Evolutionary conservation across 2,888 invertebrate genomes (phyloP).

Genomic region (Phortica magna): DNA sequence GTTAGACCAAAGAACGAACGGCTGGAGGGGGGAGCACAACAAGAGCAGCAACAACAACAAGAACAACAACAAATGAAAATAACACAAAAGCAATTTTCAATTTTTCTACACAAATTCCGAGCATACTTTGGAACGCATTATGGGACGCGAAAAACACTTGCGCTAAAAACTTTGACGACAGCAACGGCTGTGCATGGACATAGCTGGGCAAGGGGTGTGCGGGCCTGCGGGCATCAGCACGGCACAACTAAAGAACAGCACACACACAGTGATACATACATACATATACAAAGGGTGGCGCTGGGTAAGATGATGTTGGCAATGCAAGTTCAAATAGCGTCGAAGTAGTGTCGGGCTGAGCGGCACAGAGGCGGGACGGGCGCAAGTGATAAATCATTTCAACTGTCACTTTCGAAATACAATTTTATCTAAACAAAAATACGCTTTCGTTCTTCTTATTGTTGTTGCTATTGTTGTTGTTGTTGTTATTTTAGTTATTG

Average conservation of each 20-base stretch:
- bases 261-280: neutral
- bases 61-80: too few species aligned
- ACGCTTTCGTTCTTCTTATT: conserved; percentile 22
- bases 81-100: conserved; percentile 68
- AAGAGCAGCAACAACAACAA: conserved; percentile 45
- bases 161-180: conserved; percentile 76
- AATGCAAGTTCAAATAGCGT: too few species aligned
- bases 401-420: conserved; percentile 78
- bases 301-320: neutral
- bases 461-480: conserved; percentile 32
- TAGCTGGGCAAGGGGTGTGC: conserved; percentile 1
- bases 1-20: neutral
- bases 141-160: conserved; percentile 58
- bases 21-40: neutral
- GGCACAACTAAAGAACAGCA: conserved; percentile 6
- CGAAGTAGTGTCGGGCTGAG: conserved; percentile 34
- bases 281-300: conserved; percentile 3
- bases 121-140: conserved; percentile 51
- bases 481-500: conserved; percentile 32
- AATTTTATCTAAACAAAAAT: conserved; percentile 76
- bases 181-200: conserved; percentile 43
- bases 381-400: conserved; percentile 77
- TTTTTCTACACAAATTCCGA: conserved; percentile 67
- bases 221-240: neutral
- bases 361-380: conserved; percentile 59